Evolutionary conservation across 2,113 vertebrate genomes (phyloP), one percentile per base, ranked within the genome.

Genomic region (Anhinga anhinga): DNA sequence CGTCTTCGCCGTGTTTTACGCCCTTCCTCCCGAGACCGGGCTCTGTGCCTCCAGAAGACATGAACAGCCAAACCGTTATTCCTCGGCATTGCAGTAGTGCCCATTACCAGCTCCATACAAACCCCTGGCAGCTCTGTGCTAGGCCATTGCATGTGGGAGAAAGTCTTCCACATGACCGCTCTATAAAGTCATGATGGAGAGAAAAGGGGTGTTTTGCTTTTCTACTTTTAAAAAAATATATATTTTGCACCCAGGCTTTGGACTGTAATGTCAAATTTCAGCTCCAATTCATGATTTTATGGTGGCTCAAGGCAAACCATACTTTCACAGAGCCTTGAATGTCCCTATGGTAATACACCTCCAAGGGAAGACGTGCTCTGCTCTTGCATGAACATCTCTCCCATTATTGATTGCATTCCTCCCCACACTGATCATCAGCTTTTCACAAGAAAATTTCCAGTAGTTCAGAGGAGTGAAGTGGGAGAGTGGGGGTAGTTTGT

Each of bases 21-120:
- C 82, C 97, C 97, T 97, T 97, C 98, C 83, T 98, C 98, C 59
- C 93, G 98, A 95, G 98, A 98, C 86, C 95, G 98, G 76, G 94
- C 97, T 77, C 98, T 97, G 95, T 98, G 97, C 98, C 99, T 99
- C 95, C 82, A 80, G 89, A 50, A 89, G 50, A 96, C 52, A 96
- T 7, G 22, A 66, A 88, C 45, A 93, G 74, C 27, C 90, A 78
- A 76, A 88, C 42, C 14, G 40, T 96, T 90, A 95, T 18, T 97
- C 91, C 78, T 86, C 2, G 0, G 58, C 14, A 56, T 19, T 52
- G 53, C 62, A 76, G 77, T 0, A 32, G 15, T 14, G 61, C 56
- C 77, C 27, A 0, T 32, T n/a, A 45, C 27, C 74, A 91, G 36
- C 58, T 53, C 74, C 74, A 20, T 2, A 32, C n/a, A 71, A 88